Base-by-base conservation (phyloP, 1,140 invertebrate species). In the Achatina immaculata region DNA sequence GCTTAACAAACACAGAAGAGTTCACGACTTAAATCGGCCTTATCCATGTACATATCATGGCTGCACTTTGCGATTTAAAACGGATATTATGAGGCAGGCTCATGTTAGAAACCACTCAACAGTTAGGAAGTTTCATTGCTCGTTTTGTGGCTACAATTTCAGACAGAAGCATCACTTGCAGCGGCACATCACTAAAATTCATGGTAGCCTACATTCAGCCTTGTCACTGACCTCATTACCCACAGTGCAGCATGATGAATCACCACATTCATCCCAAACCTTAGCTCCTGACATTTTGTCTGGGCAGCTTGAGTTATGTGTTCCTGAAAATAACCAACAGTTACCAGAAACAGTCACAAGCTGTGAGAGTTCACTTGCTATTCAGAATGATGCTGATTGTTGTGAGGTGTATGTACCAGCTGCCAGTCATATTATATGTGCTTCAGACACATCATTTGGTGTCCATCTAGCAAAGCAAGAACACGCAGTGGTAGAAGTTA, bases 121-220 rank as follows among this genome's bases (percentile, higher is more conserved):
- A 4, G 80, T 84, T 62, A 86, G 86, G 1, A 86, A 88, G 69
- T 90, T 88, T 68, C 81, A 83, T 55, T 90, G 89, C 79, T 40
- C 38, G 0, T n/a, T 86, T 24, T 90, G 89, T 82, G 84, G 86
- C 9, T 90, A 91, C 72, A 69, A 83, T 11, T 91, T 91, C 69
- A 81, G 89, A 14, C 88, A 91, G 31, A 91, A 90, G 69, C 90
- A 91, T 82, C 90, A 91, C 69, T 80, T 91, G 16, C 86, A 88
- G 58, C 81, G 90, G 40, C 89, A 91, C 77, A 85, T 88, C 24
- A 69, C 73, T 48, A 84, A 84, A 38, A 86, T 89, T 36, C 90
- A 91, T 80, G 83, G 85, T 24, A 85, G 45, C 24, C 45, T 11
- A 45, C 62, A 66, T 14, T n/a, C 62, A 14, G 14, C 28, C 28